phyloP scores from a whole-genome alignment of 1,140 invertebrate species.

The Andricus grossulariae region DNA sequence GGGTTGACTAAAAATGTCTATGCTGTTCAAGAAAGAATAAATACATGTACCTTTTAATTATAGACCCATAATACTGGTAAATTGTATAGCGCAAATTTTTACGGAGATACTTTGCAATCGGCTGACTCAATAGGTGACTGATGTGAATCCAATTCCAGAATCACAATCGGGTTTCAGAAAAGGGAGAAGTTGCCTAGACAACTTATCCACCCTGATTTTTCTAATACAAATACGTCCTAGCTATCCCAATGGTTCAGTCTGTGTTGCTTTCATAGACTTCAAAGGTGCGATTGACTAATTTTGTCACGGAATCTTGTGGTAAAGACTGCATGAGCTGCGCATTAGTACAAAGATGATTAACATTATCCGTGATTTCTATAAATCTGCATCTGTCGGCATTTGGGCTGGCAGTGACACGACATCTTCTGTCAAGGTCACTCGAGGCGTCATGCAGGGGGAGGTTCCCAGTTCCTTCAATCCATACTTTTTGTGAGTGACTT shows the following conservation, averaged over 20 bases:
- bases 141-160: background rate
- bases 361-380: too few relatives aligned
- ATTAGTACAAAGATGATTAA: background rate
- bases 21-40: too few relatives aligned
- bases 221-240: background rate
- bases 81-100: background rate
- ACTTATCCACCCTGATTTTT: background rate
- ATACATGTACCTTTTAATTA: too few relatives aligned
- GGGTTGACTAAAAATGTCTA: too few relatives aligned
- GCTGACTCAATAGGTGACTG: background rate
- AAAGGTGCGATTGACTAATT: too few relatives aligned
- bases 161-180: background rate
- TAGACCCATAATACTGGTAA: background rate
- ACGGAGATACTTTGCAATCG: background rate
- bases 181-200: background rate
- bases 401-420: background rate
- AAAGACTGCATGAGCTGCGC: background rate
- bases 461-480: background rate
- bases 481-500: background rate
- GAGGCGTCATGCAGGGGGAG: too few relatives aligned
- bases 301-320: background rate
- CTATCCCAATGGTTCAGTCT: background rate
- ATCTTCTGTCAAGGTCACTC: background rate
- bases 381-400: background rate
- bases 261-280: too few relatives aligned